Base-by-base conservation (phyloP, 2,797 vertebrate species). In the Psittacula derbiana region DNA sequence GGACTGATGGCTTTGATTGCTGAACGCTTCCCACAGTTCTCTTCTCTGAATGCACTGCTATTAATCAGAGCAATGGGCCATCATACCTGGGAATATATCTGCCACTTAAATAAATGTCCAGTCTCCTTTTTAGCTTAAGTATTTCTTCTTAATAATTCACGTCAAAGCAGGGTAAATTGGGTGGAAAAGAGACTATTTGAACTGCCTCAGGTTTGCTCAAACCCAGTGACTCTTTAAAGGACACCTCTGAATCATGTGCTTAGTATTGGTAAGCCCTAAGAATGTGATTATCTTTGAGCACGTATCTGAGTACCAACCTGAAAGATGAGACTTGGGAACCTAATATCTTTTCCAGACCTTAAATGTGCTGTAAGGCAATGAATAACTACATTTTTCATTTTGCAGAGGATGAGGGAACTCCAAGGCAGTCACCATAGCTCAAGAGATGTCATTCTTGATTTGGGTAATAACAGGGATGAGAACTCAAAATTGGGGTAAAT, bases 351-450 rank as follows among this genome's bases (percentile, higher is more conserved):
- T 71, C 27, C 28, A 90, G 64, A 70, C 30, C 16, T 67, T 88
- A 86, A 91, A 89, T 24, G 31, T 80, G 52, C 62, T 90, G 6
- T 53, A 84, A 85, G 85, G 58, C 62, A 93, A 57, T n/a, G 55
- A 90, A 86, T 33, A 62, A 58, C 64, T 91, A 33, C 49, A 60
- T 83, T 94, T 95, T 94, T 84, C 73, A 50, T 69, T 93, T 94
- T 91, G 38, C 0, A 0, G 93, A 83, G 60, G 41, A 74, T 60
- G 43, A 95, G 38, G 83, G 40, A 41, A 19, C 41, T 64, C 31
- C 40, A 60, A 80, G 47, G 43, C 28, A 64, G 67, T 90, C 74
- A 55, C 69, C 1, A 0, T 46, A 80, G 86, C 83, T 97, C 86
- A 93, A 72, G 76, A 91, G 44, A 44, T 30, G 50, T 21, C 43